These are phyloP conservation scores for Boulengeromyrus knoepffleri DNA, from an alignment of 2,113 vertebrate genomes.

Conservation along the genomic window DNA sequence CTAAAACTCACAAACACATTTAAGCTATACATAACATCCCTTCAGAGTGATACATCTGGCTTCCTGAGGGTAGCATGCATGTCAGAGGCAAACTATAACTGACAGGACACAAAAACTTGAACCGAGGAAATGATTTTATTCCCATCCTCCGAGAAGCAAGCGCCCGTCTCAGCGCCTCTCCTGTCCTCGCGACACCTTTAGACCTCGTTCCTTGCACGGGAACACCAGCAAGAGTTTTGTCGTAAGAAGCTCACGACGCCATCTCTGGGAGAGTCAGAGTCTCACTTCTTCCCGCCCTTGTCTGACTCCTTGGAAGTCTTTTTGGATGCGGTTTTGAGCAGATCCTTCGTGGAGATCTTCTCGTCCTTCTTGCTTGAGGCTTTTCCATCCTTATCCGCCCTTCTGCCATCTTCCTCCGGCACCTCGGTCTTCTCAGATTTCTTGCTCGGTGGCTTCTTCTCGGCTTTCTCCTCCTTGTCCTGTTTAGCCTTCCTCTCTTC, in stretches of 20 bases:
- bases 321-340: conserved; percentile 11
- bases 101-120: background rate
- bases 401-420: background rate
- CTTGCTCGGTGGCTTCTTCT: conserved; percentile 30
- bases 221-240: background rate
- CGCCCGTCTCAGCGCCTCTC: background rate
- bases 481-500: conserved; percentile 24
- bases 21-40: background rate
- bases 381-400: conserved; percentile 24
- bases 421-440: conserved; percentile 14
- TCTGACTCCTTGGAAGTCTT: conserved; percentile 21
- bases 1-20: background rate
- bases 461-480: conserved; percentile 29
- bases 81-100: background rate
- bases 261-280: no score
- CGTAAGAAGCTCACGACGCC: background rate
- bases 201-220: background rate
- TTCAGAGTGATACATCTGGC: background rate
- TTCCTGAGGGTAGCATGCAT: conserved; percentile 11
- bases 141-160: background rate
- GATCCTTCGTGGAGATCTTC: conserved; percentile 15
- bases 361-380: conserved; percentile 5
- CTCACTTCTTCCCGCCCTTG: conserved; percentile 13
- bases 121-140: background rate
- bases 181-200: background rate